Conservation (phyloP, 2,888 invertebrate genomes). For the Zele albiditarsus region DNA sequence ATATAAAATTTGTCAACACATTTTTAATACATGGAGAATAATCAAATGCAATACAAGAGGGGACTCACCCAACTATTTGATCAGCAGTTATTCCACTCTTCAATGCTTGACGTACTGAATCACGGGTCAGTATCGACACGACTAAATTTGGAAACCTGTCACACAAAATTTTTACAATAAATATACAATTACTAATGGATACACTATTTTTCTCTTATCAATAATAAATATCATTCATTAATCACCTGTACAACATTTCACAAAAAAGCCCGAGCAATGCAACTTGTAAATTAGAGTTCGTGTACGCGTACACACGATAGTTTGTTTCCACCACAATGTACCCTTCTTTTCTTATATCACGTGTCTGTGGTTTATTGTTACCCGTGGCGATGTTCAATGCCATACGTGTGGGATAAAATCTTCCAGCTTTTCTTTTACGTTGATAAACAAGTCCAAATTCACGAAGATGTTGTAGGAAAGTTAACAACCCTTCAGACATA, state of each 20-base stretch:
- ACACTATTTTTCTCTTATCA: background rate
- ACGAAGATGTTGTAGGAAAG: slow-evolving; percentile 94
- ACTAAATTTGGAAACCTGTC: slow-evolving; percentile 94
- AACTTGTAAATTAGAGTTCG: slow-evolving; percentile 92
- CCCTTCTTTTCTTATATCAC: slow-evolving; percentile 75
- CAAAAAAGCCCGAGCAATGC: slow-evolving; percentile 94
- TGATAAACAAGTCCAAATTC: slow-evolving; percentile 99
- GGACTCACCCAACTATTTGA: slow-evolving; percentile 85
- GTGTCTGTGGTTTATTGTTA: slow-evolving; percentile 70
- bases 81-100: slow-evolving; percentile 95
- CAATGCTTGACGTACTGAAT: slow-evolving; percentile 96
- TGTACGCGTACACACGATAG: slow-evolving; percentile 96
- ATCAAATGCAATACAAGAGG: background rate
- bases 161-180: slow-evolving; percentile 33
- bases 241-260: slow-evolving; percentile 89
- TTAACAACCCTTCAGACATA: slow-evolving; percentile 88
- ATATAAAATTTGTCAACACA: background rate
- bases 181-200: background rate
- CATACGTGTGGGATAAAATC: slow-evolving; percentile 95
- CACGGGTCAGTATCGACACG: slow-evolving; percentile 93
- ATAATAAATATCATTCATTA: slow-evolving; percentile 12
- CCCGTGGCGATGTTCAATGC: slow-evolving; percentile 89
- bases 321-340: slow-evolving; percentile 98
- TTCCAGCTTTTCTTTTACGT: slow-evolving; percentile 77
- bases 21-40: background rate